Percentiles rank a stretch among this genome's conserved stretches.
phyloP scores from a whole-genome alignment of 2,888 invertebrate genomes.

The Acrobasis repandana region DNA sequence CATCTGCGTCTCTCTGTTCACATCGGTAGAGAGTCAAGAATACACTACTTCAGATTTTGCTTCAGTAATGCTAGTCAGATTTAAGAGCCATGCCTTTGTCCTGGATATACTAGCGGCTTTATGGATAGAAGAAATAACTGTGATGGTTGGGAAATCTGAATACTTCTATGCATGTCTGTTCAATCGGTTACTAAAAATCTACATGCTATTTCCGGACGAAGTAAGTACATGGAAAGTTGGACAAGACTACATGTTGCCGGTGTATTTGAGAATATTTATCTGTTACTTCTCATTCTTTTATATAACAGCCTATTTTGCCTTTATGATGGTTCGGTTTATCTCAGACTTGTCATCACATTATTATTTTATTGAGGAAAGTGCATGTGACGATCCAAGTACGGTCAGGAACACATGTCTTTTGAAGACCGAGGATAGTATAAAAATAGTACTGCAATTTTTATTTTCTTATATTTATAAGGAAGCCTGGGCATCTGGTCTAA shows the following conservation, averaged over 20 bases:
- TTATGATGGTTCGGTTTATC: not conserved
- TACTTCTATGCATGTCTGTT: constrained; percentile 41
- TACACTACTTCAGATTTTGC: constrained; percentile 45
- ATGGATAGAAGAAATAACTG: constrained; percentile 53
- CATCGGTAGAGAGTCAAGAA: constrained; percentile 47
- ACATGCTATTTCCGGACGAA: constrained; percentile 39
- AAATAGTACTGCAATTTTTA: too few relatives aligned
- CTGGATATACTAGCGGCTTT: constrained; percentile 56
- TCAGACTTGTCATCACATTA: not conserved
- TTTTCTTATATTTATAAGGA: too few relatives aligned
- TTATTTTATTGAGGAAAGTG: not conserved
- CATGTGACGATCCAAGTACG: not conserved
- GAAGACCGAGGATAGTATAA: not conserved
- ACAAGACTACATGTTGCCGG: not conserved
- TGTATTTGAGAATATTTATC: not conserved
- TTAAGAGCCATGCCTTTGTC: constrained; percentile 53
- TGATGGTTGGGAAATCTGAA: constrained; percentile 42
- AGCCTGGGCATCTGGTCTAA: too few relatives aligned
- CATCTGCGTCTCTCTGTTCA: constrained; percentile 58
- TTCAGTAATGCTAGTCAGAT: constrained; percentile 57
- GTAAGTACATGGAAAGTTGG: constrained; percentile 29
- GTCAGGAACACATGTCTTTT: not conserved
- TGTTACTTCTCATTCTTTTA: not conserved
- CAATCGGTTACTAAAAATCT: constrained; percentile 50
- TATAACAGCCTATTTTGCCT: not conserved